These are phyloP conservation scores for Hemistola chrysoprasaria DNA, from an alignment of 2,888 invertebrate species.

Conservation along the genomic window DNA sequence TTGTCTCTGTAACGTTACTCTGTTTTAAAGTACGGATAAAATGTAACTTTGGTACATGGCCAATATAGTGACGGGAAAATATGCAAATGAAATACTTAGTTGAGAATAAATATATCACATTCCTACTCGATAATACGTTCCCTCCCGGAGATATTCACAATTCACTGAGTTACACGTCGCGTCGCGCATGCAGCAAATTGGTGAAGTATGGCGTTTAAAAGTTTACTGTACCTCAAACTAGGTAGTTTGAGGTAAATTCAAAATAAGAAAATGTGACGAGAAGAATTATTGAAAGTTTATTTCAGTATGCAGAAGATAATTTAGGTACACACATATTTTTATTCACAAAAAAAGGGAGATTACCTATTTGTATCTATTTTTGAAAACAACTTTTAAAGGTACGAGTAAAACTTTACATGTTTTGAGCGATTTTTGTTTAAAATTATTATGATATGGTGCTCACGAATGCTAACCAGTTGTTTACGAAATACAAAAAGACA, in stretches of 20 bases:
- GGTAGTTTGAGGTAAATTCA: neutral
- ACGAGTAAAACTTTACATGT: no score
- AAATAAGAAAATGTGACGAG: neutral
- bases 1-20: conserved; percentile 26
- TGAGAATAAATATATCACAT: neutral
- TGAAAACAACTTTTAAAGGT: no score
- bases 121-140: conserved; percentile 5
- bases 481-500: neutral
- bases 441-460: no score
- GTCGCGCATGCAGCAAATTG: conserved; percentile 5
- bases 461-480: no score
- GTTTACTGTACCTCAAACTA: conserved; percentile 6
- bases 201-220: conserved; percentile 4
- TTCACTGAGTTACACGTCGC: conserved; percentile 7
- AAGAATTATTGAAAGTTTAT: neutral
- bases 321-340: no score
- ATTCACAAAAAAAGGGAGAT: no score
- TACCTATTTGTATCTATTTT: no score
- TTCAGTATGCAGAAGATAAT: no score
- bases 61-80: conserved; percentile 25
- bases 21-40: conserved; percentile 27
- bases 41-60: conserved; percentile 33
- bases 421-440: no score
- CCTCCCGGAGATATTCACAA: conserved; percentile 6
- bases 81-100: conserved; percentile 9